Base-by-base conservation (phyloP, 2,113 vertebrate species). In the Numenius arquata region DNA sequence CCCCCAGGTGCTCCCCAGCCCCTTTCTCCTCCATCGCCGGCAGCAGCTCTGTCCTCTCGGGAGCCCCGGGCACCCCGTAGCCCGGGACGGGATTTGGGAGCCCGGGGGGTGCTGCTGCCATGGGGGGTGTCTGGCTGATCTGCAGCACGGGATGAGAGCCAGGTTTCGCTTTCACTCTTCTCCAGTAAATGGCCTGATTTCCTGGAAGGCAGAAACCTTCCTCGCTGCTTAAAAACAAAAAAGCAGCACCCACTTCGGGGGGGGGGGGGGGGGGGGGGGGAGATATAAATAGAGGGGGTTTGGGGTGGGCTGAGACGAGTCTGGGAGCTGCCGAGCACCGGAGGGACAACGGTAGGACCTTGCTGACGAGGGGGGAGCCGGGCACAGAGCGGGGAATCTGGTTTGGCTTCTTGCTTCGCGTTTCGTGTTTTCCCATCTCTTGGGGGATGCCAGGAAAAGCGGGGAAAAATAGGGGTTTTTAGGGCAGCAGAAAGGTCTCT, bases 221-320 rank as follows among this genome's bases (percentile, higher is more conserved):
- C 20, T 4, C 8, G 0, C 15, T 12, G 15, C 8, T 10, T 3
- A 0, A 0, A 5, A 12, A 2, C 1, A n/a, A 7, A 29, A 16
- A 16, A 25, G 11, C 3, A 30, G 15, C 11, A 3, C 21, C 3
- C 21, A 0, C 2, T 5, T 3, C n/a, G n/a, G 3, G 3, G 8
- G 61, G 38, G 0, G 22, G 2, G 3, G 3, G 17, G n/a, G n/a
- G n/a, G n/a, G n/a, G n/a, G n/a, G n/a, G n/a, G n/a, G n/a, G n/a
- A n/a, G 11, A 3, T 20, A 18, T 18, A 14, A 41, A 21, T 2
- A 5, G 17, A 5, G 45, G 25, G 21, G 13, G 14, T 4, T 1
- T 10, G 4, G 6, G 25, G 7, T 26, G 45, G 11, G 30, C 19
- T 36, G 47, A 11, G 12, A 3, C 34, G 41, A 11, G 14, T 2